Evolutionary conservation across 1,140 invertebrate genomes (phyloP), one percentile per base, ranked within the genome.

Genomic region (Drosophila parabipectinata): DNA sequence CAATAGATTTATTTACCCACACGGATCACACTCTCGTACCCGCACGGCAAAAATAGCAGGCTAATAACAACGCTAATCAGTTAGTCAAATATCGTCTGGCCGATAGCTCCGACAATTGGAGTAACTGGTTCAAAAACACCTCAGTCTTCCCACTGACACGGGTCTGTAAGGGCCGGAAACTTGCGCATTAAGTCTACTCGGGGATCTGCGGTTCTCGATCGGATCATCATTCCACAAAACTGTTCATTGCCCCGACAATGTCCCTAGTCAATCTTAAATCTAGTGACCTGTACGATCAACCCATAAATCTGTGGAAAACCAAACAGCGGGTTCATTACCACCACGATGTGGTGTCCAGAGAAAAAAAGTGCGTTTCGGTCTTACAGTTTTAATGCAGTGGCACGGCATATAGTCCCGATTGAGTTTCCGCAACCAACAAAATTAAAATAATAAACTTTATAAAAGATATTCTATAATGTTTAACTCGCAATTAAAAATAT

Each of bases 321-420:
- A 91, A 91, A 55, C 89, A 91, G 37, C 85, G 90, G n/a, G 89
- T 91, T 39, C 89, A 83, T 37, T 91, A 91, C 39, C 60, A 73
- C 24, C 79, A 87, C 57, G 89, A 89, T 62, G 76, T 89, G 57
- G 58, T 64, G 15, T 41, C 60, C 44, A 64, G 50, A 52, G 41
- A 55, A 45, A 89, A 75, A 57, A 74, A 89, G 84, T 89, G 54
- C 52, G 84, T 90, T 77, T 39, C 18, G 53, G 30, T 48, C 28
- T 7, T 18, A 55, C 15, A 44, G 3, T 41, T 21, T 5, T 0
- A 44, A 18, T 58, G 48, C 41, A 74, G 63, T 69, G 66, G 68
- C 52, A 55, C 47, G 64, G 26, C 34, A 45, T 41, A 53, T 14
- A 59, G n/a, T 28, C 6, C 5, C 5, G 4, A 28, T 28, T 28